phyloP scores from a whole-genome alignment of 2,888 invertebrate genomes.

The Malacosoma neustria region DNA sequence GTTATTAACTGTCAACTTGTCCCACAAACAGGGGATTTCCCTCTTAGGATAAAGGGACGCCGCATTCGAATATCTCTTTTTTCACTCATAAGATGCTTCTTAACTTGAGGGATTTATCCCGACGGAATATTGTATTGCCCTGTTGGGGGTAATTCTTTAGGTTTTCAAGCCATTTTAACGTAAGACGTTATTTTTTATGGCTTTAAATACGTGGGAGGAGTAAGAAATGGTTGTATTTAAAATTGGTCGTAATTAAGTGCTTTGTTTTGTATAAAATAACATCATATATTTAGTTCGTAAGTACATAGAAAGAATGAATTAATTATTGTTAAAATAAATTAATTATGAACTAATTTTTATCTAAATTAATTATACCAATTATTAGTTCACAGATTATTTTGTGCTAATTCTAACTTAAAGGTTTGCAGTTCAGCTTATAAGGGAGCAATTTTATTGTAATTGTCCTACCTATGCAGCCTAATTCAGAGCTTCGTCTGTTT shows the following conservation, averaged over 20 bases:
- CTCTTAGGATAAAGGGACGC: constrained; percentile 6
- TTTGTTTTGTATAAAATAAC: too few species aligned
- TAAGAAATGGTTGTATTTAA: neutral
- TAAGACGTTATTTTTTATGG: neutral
- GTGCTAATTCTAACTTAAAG: too few species aligned
- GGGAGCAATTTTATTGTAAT: too few species aligned
- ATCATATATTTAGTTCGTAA: too few species aligned
- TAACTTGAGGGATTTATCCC: neutral
- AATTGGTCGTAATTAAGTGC: neutral
- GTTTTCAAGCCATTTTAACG: neutral
- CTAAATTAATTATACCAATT: too few species aligned
- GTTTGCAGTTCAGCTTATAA: too few species aligned
- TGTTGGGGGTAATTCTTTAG: neutral
- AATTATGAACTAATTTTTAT: too few species aligned
- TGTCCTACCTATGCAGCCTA: too few species aligned
- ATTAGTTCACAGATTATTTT: too few species aligned
- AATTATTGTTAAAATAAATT: too few species aligned
- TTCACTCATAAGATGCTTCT: neutral
- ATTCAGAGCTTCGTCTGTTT: too few species aligned
- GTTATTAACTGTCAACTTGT: constrained; percentile 40
- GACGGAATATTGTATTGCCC: neutral
- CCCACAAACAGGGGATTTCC: constrained; percentile 21
- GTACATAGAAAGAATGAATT: too few species aligned
- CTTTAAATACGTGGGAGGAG: neutral
- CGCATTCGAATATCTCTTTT: neutral